phyloP scores from a whole-genome alignment of 2,797 vertebrate species.

The Gymnoscopelus microlampas region DNA sequence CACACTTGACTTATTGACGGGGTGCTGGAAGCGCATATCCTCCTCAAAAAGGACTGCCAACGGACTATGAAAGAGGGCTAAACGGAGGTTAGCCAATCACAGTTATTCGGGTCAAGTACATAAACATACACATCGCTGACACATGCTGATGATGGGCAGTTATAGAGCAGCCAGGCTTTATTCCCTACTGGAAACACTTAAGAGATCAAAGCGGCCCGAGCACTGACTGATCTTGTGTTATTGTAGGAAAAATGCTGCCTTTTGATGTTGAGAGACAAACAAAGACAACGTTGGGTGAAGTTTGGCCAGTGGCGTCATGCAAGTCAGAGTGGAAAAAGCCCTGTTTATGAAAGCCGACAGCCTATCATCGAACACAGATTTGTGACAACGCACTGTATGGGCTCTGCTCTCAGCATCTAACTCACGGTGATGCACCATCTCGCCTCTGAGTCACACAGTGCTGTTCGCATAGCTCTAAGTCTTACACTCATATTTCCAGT shows the following conservation, averaged over 20 bases:
- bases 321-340: slow-evolving; percentile 44
- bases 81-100: slow-evolving; percentile 69
- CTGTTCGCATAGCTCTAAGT: slow-evolving; percentile 13
- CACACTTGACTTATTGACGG: slow-evolving; percentile 46
- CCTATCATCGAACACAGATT: slow-evolving; percentile 42
- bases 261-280: slow-evolving; percentile 62
- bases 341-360: slow-evolving; percentile 55
- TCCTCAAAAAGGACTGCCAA: background rate
- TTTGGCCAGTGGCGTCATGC: slow-evolving; percentile 34
- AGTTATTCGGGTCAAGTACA: slow-evolving; percentile 49
- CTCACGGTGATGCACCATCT: slow-evolving; percentile 11
- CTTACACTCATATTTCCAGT: slow-evolving; percentile 16
- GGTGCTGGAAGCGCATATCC: background rate
- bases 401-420: slow-evolving; percentile 37
- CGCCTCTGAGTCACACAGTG: slow-evolving; percentile 12
- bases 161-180: slow-evolving; percentile 30
- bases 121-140: slow-evolving; percentile 64
- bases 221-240: slow-evolving; percentile 48
- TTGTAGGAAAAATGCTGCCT: slow-evolving; percentile 41
- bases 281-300: slow-evolving; percentile 47
- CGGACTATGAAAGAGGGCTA: slow-evolving; percentile 29
- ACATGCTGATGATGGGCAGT: slow-evolving; percentile 50
- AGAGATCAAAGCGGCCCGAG: slow-evolving; percentile 60
- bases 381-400: slow-evolving; percentile 31
- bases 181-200: slow-evolving; percentile 41